A percentile compares a stretch with the other conserved stretches of the same genome.
Evolutionary conservation across 2,888 invertebrate species (phyloP).

Genomic region (Caenorhabditis sp.): DNA sequence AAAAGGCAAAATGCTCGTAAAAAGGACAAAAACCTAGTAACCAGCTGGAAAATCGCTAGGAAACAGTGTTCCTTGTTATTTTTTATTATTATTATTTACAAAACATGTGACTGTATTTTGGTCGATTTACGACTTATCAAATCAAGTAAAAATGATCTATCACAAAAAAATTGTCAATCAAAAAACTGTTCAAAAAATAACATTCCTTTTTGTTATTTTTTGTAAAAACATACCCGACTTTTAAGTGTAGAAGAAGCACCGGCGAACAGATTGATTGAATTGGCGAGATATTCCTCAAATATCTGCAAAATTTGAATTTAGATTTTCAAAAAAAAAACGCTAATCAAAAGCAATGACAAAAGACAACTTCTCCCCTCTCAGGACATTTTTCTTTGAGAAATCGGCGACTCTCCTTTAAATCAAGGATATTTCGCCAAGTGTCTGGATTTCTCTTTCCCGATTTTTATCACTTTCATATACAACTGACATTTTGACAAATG

Average conservation of each 20-base stretch:
- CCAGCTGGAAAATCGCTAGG: too few relatives aligned
- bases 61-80: too few relatives aligned
- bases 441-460: not conserved
- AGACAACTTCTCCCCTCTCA: not conserved
- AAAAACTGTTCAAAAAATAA: not conserved
- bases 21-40: too few relatives aligned
- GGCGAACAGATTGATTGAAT: slow-evolving; percentile 57
- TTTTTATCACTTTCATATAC: not conserved
- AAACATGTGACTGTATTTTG: too few relatives aligned
- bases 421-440: not conserved
- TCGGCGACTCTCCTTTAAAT: not conserved
- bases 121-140: too few relatives aligned
- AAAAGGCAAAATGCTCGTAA: too few relatives aligned
- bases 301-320: not conserved
- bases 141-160: too few relatives aligned
- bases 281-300: slow-evolving; percentile 5
- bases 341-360: not conserved
- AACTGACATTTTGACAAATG: slow-evolving; percentile 1
- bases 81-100: too few relatives aligned
- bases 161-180: too few relatives aligned
- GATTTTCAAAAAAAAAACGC: not conserved
- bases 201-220: not conserved
- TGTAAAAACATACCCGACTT: slow-evolving; percentile 41
- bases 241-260: slow-evolving; percentile 62
- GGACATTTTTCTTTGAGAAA: not conserved